Conservation (phyloP, 2,888 invertebrate genomes). For the Drosophila differens region DNA sequence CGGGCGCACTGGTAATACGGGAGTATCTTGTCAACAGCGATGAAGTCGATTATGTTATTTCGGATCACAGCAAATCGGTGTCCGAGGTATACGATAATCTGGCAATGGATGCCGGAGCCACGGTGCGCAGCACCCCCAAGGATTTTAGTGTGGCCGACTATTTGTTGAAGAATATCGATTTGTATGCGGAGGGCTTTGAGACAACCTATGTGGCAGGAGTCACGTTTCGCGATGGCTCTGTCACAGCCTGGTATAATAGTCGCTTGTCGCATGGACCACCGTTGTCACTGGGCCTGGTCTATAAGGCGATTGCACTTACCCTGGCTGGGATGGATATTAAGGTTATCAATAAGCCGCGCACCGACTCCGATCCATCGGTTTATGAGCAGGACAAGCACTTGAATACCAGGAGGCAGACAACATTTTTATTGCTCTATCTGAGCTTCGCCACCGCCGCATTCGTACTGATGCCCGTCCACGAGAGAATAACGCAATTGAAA, state of each 20-base stretch:
- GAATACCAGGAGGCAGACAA: rapidly evolving
- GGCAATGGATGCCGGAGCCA: conserved; percentile 21
- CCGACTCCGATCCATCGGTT: neutral
- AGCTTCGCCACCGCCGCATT: conserved; percentile 83
- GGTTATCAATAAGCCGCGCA: conserved; percentile 89
- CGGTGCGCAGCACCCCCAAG: neutral
- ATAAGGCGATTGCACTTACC: conserved; percentile 40
- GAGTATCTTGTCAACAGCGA: neutral
- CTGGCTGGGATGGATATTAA: conserved; percentile 48
- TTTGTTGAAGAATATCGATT: conserved; percentile 4
- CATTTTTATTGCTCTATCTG: conserved; percentile 84
- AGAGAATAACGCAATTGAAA: conserved; percentile 89
- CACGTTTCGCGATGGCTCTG: neutral
- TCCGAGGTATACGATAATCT: conserved; percentile 2
- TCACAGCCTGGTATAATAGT: conserved; percentile 56
- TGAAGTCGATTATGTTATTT: rapidly evolving
- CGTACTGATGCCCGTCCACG: conserved; percentile 87
- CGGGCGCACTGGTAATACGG: conserved; percentile 7
- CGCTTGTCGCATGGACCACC: conserved; percentile 47
- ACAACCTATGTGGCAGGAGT: conserved; percentile 36
- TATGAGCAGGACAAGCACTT: rapidly evolving
- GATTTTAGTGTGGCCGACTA: neutral
- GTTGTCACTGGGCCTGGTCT: conserved; percentile 44
- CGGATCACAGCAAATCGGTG: neutral
- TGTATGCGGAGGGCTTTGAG: neutral